Conservation (phyloP, 2,888 invertebrate genomes). For the Orthonychiurus folsomi region DNA sequence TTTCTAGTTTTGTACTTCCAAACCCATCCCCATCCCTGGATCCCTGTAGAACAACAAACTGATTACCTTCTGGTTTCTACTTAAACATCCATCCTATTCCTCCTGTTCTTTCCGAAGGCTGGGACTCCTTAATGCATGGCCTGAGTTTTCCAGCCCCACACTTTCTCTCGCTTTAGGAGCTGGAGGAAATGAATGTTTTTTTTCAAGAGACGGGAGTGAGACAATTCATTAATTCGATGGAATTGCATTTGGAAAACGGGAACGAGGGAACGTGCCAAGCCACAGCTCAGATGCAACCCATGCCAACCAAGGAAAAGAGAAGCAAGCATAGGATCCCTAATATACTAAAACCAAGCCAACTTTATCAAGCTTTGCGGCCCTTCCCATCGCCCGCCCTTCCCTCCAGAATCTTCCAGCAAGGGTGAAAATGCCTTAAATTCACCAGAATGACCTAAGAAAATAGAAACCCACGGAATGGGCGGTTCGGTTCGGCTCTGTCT, state of each 20-base stretch:
- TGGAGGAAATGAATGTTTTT: not conserved
- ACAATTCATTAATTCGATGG: not conserved
- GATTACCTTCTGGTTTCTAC: not conserved
- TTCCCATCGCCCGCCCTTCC: not conserved
- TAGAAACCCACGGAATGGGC: not conserved
- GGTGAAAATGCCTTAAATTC: not conserved
- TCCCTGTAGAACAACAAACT: not conserved
- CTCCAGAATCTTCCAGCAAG: not conserved
- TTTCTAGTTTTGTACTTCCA: not conserved
- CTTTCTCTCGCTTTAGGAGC: not conserved
- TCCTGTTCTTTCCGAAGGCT: too few species aligned
- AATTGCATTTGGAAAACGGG: not conserved
- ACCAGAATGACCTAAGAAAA: not conserved
- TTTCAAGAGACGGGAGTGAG: not conserved
- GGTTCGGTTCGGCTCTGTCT: not conserved
- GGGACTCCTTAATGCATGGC: not conserved
- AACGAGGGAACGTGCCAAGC: not conserved
- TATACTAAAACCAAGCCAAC: too few species aligned
- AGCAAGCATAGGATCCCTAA: too few species aligned
- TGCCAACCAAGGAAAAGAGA: too few species aligned
- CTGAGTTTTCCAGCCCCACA: not conserved
- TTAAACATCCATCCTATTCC: not conserved
- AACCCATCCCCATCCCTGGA: not conserved
- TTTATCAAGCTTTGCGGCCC: slow-evolving; percentile 1
- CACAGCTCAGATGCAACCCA: not conserved